Evolutionary conservation across 2,888 invertebrate species (phyloP).

Genomic region (Clistopyga incitator): DNA sequence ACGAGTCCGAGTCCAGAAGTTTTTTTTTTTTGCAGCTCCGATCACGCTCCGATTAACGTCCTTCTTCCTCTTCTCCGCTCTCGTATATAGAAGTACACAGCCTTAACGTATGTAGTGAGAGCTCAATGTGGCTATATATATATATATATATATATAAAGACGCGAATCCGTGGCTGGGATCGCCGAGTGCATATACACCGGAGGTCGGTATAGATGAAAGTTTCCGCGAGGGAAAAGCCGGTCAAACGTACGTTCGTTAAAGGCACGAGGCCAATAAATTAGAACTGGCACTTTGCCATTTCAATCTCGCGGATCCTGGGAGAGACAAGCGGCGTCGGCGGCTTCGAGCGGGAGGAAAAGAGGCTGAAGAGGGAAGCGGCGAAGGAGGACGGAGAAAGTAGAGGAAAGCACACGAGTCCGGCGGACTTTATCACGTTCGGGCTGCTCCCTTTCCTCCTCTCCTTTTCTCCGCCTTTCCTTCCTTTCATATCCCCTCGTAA

Average conservation of each 20-base stretch:
- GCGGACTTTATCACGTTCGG: conserved; percentile 55
- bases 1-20: conserved; percentile 14
- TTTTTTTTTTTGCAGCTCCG: conserved; percentile 43
- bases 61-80: conserved; percentile 32
- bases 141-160: conserved; percentile 17
- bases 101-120: neutral
- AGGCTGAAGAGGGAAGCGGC: neutral
- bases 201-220: conserved; percentile 50
- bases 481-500: conserved; percentile 7
- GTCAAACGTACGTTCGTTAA: conserved; percentile 79
- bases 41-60: conserved; percentile 62
- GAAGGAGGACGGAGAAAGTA: conserved; percentile 21
- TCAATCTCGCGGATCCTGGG: conserved; percentile 80
- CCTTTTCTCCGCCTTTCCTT: neutral
- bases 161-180: conserved; percentile 15
- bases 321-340: conserved; percentile 72
- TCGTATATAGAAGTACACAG: conserved; percentile 9
- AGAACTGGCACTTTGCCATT: conserved; percentile 82
- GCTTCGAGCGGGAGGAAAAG: conserved; percentile 9
- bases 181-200: neutral
- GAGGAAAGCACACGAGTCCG: conserved; percentile 33
- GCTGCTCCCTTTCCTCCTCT: conserved; percentile 25
- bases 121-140: neutral
- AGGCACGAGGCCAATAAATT: conserved; percentile 81
- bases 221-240: conserved; percentile 64